These are phyloP conservation scores for Pilophorus perplexus DNA, from an alignment of 2,888 invertebrate species.

Conservation along the genomic window DNA sequence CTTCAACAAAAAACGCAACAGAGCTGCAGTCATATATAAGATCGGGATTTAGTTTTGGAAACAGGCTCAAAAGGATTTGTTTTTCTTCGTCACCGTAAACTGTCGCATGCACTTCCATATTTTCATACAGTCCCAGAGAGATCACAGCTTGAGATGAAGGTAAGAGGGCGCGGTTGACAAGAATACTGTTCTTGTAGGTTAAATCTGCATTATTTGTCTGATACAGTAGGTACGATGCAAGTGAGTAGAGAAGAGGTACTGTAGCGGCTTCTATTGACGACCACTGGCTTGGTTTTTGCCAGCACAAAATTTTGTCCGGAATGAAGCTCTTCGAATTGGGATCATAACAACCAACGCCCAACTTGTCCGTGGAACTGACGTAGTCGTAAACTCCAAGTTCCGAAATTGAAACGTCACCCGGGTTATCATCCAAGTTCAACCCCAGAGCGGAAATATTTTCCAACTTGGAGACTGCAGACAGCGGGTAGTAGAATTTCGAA, in stretches of 20 bases:
- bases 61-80: neutral
- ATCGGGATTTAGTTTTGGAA: conserved; percentile 22
- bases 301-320: conserved; percentile 51
- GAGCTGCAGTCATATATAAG: conserved; percentile 22
- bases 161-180: conserved; percentile 59
- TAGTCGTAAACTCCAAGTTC: conserved; percentile 25
- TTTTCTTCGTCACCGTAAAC: conserved; percentile 25
- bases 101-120: conserved; percentile 58
- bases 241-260: conserved; percentile 58
- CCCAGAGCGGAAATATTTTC: conserved; percentile 2
- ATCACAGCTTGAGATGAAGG: conserved; percentile 59
- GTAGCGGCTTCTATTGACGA: conserved; percentile 57
- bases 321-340: conserved; percentile 15
- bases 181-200: conserved; percentile 39
- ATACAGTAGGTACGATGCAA: conserved; percentile 49
- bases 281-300: conserved; percentile 57
- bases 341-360: conserved; percentile 23
- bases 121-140: conserved; percentile 57
- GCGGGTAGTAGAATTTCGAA: conserved; percentile 13
- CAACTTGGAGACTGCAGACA: conserved; percentile 12
- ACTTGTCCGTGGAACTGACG: neutral
- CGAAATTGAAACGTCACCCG: neutral
- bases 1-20: conserved; percentile 11
- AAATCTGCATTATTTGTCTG: conserved; percentile 9
- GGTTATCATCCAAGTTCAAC: neutral